Base-by-base conservation (phyloP, 2,113 vertebrate genomes). In the Ophiodon elongatus region DNA sequence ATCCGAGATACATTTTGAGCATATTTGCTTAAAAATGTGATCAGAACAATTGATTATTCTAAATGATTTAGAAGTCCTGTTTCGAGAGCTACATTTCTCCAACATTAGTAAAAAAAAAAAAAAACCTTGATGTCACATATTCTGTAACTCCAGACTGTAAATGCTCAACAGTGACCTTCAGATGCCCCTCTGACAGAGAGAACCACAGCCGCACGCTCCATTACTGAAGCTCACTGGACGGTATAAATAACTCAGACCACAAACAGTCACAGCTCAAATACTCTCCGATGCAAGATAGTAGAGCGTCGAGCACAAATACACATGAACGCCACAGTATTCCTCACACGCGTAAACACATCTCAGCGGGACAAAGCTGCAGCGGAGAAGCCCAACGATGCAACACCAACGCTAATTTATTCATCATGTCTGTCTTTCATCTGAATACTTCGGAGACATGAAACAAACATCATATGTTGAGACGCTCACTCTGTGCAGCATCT, bases 181-280 rank as follows among this genome's bases (percentile, higher is more conserved):
- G 17, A 64, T 72, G 75, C 35, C 47, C n/a, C 47, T 84, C 71
- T 72, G 57, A 79, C 11, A 70, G 27, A 79, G 64, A 75, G 65
- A 76, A 19, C 54, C 8, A 2, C 43, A 45, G 39, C 89, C 54
- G 57, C 50, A 57, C 50, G 45, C 33, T 68, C 75, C 79, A 87
- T 87, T 75, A 85, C 64, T 77, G 76, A 52, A 57, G 63, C 72
- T 70, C 68, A n/a, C 25, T 63, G 60, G 68, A 59, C 0, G 7
- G 52, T 83, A 85, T 71, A 84, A 87, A 85, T 75, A 83, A 69
- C 73, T 14, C 76, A 62, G 4, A 60, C 2, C 37, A 31, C 2
- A 29, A 52, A 65, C 56, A 45, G 54, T 33, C 35, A 29, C 39
- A 27, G 27, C 9, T 45, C 15, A 64, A 50, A 64, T 21, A 33